Base-by-base conservation (phyloP, 2,888 invertebrate species). In the Eupithecia dodoneata region DNA sequence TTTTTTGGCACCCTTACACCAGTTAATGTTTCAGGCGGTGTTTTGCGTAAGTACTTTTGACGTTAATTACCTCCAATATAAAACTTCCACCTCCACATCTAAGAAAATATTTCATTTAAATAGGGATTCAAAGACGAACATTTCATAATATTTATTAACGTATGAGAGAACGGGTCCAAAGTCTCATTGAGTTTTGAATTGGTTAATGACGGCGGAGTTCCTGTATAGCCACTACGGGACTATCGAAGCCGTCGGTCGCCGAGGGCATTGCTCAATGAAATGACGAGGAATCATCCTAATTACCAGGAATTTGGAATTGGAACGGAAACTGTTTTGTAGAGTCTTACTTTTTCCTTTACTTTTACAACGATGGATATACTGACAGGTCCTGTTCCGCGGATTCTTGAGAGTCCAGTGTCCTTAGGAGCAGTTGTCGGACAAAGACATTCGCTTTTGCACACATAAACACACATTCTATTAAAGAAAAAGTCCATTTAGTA, bases 161-260 rank as follows among this genome's bases (percentile, higher is more conserved):
- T 83, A 82, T 82, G 81, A 77, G 76, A 75, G 81, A 85, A 83
- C 81, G 82, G 79, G 91, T 91, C 86, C 90, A 90, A 92, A 93
- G 92, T 93, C 88, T 89, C 82, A 79, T 81, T 78, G 65, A 79
- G 82, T 83, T 83, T 86, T 89, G 87, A 93, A 94, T 94, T 94
- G 93, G 92, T 91, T 92, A 94, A 94, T 94, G 88, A 88, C 84
- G 79, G 86, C 79, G 85, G 83, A 86, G 93, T 93, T 94, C 92
- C 93, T 90, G 93, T 87, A 86, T 85, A 59, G 18, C 18, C 9
- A 84, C 85, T 87, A 85, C 87, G 85, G 87, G 63, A 72, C 71
- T 89, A 91, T 93, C 91, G 93, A 91, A 88, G 89, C 88, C 89
- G 87, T 86, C 63, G 63, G 10, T 30, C 63, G 12, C 12, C 84